A percentile compares a stretch with the other conserved stretches of the same genome.
Conservation (phyloP, 2,888 invertebrate species). For the Selenia dentaria region DNA sequence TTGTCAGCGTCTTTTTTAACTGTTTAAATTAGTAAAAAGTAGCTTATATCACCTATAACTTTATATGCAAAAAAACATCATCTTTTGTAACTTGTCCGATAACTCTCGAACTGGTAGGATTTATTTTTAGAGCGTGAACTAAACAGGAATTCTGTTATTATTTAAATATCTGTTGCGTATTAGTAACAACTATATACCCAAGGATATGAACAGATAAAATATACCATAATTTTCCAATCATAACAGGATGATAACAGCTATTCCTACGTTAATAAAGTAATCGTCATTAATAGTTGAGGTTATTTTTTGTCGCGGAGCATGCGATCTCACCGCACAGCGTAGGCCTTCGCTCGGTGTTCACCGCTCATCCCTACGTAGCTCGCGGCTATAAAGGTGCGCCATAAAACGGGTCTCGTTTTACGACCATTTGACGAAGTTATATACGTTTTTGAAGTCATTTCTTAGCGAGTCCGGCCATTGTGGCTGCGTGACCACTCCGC, state of each 20-base stretch:
- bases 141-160: no score
- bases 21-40: no score
- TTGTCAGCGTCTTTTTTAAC: no score
- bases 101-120: no score
- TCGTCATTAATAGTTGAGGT: slow-evolving; percentile 14
- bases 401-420: slow-evolving; percentile 81
- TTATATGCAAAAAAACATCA: no score
- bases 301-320: slow-evolving; percentile 37
- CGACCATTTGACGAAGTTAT: slow-evolving; percentile 82
- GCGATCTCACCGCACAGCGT: slow-evolving; percentile 43
- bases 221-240: slow-evolving; percentile 7
- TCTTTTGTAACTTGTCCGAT: no score
- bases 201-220: background rate
- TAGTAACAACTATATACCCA: no score
- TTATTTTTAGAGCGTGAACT: no score
- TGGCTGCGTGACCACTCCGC: slow-evolving; percentile 67
- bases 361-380: slow-evolving; percentile 70
- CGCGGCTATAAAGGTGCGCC: slow-evolving; percentile 77
- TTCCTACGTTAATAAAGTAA: slow-evolving; percentile 18
- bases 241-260: slow-evolving; percentile 10
- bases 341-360: slow-evolving; percentile 51
- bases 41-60: no score
- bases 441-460: slow-evolving; percentile 78
- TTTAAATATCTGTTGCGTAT: no score
- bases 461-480: slow-evolving; percentile 69